Evolutionary conservation across 2,113 vertebrate genomes (phyloP).

Genomic region (Romanogobio albipinnatus): DNA sequence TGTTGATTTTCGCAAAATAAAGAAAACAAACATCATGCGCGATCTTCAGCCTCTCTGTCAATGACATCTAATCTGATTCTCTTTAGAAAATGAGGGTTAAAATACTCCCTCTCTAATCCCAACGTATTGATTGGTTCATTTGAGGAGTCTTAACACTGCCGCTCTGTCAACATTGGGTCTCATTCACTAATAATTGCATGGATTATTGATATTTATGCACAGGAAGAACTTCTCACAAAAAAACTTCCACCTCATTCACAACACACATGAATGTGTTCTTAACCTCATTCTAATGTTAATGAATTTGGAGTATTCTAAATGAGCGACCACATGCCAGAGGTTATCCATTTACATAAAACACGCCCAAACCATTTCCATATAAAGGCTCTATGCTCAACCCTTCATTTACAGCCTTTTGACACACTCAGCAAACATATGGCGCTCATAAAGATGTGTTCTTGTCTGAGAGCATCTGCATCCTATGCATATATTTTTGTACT

Average conservation of each 20-base stretch:
- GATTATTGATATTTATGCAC: neutral
- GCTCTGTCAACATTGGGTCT: neutral
- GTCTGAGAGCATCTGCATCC: too few relatives aligned
- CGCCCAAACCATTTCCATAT: neutral
- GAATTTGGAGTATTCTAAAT: neutral
- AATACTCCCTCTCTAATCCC: neutral
- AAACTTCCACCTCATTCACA: neutral
- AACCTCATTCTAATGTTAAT: conserved; percentile 5
- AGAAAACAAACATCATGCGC: too few relatives aligned
- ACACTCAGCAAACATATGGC: neutral
- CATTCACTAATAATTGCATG: neutral
- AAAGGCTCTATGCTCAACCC: neutral
- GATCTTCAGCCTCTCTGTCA: too few relatives aligned
- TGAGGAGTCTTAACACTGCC: neutral
- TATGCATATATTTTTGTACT: neutral
- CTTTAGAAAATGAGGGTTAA: neutral
- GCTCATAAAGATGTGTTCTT: too few relatives aligned
- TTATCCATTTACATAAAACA: neutral
- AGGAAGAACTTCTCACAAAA: neutral
- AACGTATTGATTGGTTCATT: neutral
- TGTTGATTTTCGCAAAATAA: too few relatives aligned
- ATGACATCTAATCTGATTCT: too few relatives aligned
- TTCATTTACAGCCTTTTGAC: neutral
- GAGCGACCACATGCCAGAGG: neutral
- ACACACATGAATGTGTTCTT: neutral